Conservation (phyloP, 2,113 vertebrate species). For the Trematocara stigmaticum region DNA sequence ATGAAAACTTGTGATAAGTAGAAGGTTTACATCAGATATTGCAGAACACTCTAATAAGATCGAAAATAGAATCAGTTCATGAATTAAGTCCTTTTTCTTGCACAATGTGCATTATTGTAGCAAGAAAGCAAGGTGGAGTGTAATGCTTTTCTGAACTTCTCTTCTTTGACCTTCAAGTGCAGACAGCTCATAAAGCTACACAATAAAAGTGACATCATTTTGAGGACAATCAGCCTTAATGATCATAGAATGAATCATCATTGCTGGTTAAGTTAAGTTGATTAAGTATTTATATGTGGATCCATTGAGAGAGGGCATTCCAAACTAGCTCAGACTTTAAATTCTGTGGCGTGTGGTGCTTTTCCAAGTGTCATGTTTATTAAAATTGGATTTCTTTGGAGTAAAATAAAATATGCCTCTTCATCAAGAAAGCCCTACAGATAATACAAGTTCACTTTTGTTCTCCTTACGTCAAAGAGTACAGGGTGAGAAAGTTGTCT, state of each 20-base stretch:
- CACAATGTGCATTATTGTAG: not conserved
- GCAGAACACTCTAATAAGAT: not conserved
- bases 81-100: not conserved
- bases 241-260: not conserved
- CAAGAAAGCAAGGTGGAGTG: not conserved
- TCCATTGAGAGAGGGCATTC: not conserved
- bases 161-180: constrained; percentile 7
- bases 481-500: not conserved
- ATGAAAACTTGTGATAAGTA: not conserved
- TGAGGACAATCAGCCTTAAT: constrained; percentile 1
- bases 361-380: not conserved
- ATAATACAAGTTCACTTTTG: not conserved
- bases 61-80: not conserved
- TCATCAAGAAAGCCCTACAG: not conserved
- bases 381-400: not conserved
- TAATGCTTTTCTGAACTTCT: not conserved
- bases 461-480: not conserved
- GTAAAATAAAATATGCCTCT: not conserved
- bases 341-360: not conserved
- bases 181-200: not conserved
- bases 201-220: constrained; percentile 20
- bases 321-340: not conserved
- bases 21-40: not conserved
- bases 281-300: not conserved
- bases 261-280: not conserved